Conservation (phyloP, 2,888 invertebrate species). For the Peribatodes rhomboidaria region DNA sequence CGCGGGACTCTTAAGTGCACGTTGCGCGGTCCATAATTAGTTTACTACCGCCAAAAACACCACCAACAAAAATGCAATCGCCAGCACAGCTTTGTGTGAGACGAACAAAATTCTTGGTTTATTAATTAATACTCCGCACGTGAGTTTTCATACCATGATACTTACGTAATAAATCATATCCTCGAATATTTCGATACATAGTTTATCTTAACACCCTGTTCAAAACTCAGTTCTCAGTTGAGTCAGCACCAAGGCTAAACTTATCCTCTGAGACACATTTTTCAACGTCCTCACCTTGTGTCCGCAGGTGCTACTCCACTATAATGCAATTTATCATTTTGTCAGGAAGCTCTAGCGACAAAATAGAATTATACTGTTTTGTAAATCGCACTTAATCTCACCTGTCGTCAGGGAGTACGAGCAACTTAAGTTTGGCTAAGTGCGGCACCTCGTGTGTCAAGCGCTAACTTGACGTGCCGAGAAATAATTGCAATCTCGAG, state of each 20-base stretch:
- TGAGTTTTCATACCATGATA: too few species aligned
- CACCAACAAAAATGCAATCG: too few species aligned
- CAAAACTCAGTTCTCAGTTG: slow-evolving; percentile 32
- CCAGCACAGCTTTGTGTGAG: too few species aligned
- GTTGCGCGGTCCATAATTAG: too few species aligned
- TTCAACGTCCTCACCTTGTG: slow-evolving; percentile 45
- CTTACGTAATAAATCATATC: background rate
- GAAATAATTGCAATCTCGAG: slow-evolving; percentile 64
- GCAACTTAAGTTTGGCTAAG: slow-evolving; percentile 55
- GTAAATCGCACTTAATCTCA: slow-evolving; percentile 61
- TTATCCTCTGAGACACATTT: slow-evolving; percentile 39
- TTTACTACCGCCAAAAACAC: too few species aligned
- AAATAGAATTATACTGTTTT: slow-evolving; percentile 53
- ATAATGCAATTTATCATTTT: slow-evolving; percentile 47
- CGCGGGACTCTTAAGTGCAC: too few species aligned
- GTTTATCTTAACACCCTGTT: background rate
- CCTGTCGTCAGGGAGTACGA: slow-evolving; percentile 55
- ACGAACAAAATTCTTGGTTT: too few species aligned
- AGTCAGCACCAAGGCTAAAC: slow-evolving; percentile 36
- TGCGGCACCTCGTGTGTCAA: slow-evolving; percentile 61
- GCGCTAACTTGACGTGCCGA: slow-evolving; percentile 57
- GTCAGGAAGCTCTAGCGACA: slow-evolving; percentile 44
- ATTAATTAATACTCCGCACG: too few species aligned
- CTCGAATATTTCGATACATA: background rate
- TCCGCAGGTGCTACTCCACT: slow-evolving; percentile 37